Percentiles rank a stretch among this genome's conserved stretches.
Evolutionary conservation across 2,888 invertebrate species (phyloP).

Genomic region (Leuctra nigra): DNA sequence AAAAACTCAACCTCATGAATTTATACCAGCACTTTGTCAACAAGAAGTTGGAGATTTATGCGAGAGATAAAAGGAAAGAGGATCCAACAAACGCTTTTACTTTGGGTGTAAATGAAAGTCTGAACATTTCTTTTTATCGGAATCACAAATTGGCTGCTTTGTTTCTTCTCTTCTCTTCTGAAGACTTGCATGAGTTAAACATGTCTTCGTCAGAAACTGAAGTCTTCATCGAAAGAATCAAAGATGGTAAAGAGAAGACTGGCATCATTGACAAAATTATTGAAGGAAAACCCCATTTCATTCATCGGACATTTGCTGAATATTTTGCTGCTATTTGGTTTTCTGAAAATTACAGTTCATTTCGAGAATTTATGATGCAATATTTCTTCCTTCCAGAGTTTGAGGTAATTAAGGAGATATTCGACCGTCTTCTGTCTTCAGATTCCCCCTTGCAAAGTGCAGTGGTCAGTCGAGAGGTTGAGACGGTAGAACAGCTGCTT

Average conservation of each 20-base stretch:
- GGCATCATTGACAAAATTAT: background rate
- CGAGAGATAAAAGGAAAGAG: slow-evolving; percentile 12
- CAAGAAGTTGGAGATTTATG: slow-evolving; percentile 14
- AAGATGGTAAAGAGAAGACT: background rate
- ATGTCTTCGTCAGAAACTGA: background rate
- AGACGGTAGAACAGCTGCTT: background rate
- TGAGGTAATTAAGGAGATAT: background rate
- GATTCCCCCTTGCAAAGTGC: background rate
- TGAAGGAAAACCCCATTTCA: background rate
- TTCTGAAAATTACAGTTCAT: background rate
- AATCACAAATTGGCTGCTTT: slow-evolving; percentile 15
- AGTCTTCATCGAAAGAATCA: background rate
- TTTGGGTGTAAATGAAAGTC: background rate
- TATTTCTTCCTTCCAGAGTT: background rate
- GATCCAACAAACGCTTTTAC: slow-evolving; percentile 1
- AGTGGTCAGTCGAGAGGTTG: background rate
- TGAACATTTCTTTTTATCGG: background rate
- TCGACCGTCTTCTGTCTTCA: background rate
- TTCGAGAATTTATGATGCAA: background rate
- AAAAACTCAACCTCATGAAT: slow-evolving; percentile 3
- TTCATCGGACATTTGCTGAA: background rate
- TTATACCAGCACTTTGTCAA: slow-evolving; percentile 17
- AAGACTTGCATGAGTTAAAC: background rate
- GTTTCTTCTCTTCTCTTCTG: background rate
- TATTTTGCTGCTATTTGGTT: slow-evolving; percentile 1